phyloP scores from a whole-genome alignment of 2,888 invertebrate genomes.

The Caradrina kadenii region DNA sequence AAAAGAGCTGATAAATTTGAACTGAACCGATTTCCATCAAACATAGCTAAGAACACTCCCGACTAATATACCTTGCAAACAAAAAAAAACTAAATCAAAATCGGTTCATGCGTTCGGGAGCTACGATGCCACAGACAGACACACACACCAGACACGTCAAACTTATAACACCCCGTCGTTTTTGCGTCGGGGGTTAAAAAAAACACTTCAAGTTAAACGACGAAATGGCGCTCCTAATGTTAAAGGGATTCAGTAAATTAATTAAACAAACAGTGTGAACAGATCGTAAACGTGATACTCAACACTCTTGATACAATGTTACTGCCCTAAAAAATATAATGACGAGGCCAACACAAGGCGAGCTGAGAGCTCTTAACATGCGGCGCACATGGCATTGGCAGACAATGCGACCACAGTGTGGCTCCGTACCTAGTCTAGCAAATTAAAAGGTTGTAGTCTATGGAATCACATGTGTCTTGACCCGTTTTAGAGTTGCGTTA shows the following conservation, averaged over 20 bases:
- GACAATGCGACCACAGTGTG: slow-evolving; percentile 27
- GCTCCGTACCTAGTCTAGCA: slow-evolving; percentile 4
- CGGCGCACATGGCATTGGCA: slow-evolving; percentile 39
- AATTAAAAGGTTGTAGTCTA: slow-evolving; percentile 4
- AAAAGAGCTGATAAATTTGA: too few species aligned
- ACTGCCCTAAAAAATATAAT: slow-evolving; percentile 55
- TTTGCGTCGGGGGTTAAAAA: too few species aligned
- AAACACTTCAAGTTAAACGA: slow-evolving; percentile 7
- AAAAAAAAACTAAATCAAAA: too few species aligned
- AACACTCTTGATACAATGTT: slow-evolving; percentile 49
- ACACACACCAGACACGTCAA: too few species aligned
- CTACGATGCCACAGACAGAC: too few species aligned
- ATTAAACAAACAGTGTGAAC: slow-evolving; percentile 36
- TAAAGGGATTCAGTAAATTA: slow-evolving; percentile 28
- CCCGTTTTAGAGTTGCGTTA: slow-evolving; percentile 13
- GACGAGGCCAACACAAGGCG: slow-evolving; percentile 47
- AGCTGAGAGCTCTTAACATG: slow-evolving; percentile 28
- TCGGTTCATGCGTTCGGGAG: too few species aligned
- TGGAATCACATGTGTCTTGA: slow-evolving; percentile 10
- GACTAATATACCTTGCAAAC: too few species aligned
- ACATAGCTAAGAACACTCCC: too few species aligned
- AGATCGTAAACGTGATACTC: slow-evolving; percentile 26
- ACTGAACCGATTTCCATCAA: too few species aligned
- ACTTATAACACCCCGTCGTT: too few species aligned
- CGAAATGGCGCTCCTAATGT: slow-evolving; percentile 11